phyloP scores from a whole-genome alignment of 2,888 invertebrate genomes.

The Vannuccia rotundouncinata region DNA sequence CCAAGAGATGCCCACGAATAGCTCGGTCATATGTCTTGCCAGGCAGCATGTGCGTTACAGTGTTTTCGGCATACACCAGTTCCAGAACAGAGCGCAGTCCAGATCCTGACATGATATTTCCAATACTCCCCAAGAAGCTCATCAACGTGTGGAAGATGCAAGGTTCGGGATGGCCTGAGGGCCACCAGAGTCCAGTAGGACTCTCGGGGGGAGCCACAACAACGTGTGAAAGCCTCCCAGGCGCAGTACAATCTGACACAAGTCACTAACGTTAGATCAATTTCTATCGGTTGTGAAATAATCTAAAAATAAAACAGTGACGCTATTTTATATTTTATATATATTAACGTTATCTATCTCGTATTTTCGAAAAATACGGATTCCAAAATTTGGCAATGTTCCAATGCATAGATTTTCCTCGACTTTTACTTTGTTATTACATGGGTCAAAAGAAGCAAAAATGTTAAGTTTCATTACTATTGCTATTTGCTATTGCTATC shows the following conservation, averaged over 20 bases:
- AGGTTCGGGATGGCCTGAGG: no score
- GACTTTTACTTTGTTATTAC: neutral
- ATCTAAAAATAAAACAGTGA: no score
- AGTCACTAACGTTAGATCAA: no score
- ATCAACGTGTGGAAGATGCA: neutral
- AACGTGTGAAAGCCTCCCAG: no score
- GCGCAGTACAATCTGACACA: no score
- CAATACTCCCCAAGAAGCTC: neutral
- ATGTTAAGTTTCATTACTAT: neutral
- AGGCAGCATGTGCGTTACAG: neutral
- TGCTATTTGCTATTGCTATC: neutral
- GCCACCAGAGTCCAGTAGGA: no score
- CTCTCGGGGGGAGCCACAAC: no score
- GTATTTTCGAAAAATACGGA: neutral
- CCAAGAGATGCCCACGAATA: neutral
- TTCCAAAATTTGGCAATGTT: neutral
- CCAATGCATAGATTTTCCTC: neutral
- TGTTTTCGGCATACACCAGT: neutral
- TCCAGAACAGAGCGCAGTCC: neutral
- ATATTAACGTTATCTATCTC: neutral
- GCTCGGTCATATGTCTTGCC: neutral
- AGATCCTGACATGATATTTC: neutral
- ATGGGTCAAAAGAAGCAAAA: neutral
- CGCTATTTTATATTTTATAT: neutral
- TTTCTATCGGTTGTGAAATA: no score